A percentile compares a stretch with the other conserved stretches of the same genome.
Evolutionary conservation across 2,113 vertebrate species (phyloP).

Genomic region (Misgurnus anguillicaudatus): DNA sequence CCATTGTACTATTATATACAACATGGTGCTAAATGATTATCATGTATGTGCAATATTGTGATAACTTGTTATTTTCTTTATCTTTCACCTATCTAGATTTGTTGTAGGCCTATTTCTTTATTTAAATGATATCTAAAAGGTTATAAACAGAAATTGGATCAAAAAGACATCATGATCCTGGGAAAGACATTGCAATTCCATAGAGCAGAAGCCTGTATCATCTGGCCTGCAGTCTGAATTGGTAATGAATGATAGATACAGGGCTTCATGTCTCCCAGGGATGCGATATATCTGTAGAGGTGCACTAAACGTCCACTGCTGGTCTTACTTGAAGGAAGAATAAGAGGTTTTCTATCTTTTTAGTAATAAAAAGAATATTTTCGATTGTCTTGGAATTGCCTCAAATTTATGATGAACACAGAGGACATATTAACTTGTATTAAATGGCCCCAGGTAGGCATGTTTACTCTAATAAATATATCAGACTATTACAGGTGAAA

Average conservation of each 20-base stretch:
- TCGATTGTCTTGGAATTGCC: slow-evolving; percentile 14
- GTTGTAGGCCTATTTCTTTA: neutral
- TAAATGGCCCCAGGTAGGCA: slow-evolving; percentile 25
- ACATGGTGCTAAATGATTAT: neutral
- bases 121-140: neutral
- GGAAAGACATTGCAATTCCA: slow-evolving; percentile 30
- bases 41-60: too few relatives aligned
- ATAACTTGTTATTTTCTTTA: too few relatives aligned
- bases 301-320: slow-evolving; percentile 13
- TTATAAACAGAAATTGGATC: slow-evolving; percentile 22
- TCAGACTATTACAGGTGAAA: slow-evolving; percentile 3
- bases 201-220: neutral
- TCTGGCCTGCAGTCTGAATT: slow-evolving; percentile 29
- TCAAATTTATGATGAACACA: slow-evolving; percentile 38
- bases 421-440: slow-evolving; percentile 36
- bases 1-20: neutral
- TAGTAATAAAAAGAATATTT: slow-evolving; percentile 15
- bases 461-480: slow-evolving; percentile 40
- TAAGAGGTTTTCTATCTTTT: slow-evolving; percentile 17
- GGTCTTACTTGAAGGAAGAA: slow-evolving; percentile 32
- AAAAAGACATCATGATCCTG: slow-evolving; percentile 10
- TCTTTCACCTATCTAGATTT: too few relatives aligned
- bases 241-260: slow-evolving; percentile 31
- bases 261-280: slow-evolving; percentile 30
- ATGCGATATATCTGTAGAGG: slow-evolving; percentile 26